Base-by-base conservation (phyloP, 2,113 vertebrate genomes). In the Castor canadensis region DNA sequence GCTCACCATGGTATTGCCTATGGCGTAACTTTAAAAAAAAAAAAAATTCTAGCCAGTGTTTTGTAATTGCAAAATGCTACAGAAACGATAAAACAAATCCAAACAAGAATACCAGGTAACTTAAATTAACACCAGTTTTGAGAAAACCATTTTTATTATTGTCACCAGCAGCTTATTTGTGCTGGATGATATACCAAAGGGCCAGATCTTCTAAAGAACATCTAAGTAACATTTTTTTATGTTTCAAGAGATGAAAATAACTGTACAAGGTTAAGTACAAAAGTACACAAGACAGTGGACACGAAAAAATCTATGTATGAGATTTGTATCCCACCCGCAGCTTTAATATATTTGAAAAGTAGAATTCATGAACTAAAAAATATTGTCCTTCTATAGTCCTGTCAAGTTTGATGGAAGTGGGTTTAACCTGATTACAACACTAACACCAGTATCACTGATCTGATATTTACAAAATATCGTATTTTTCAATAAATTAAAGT, bases 401-500 rank as follows among this genome's bases (percentile, higher is more conserved):
- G 98, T 98, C 98, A 98, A 98, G 98, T 98, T 98, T 97, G 98
- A 98, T 98, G 98, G 98, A 99, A 98, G 98, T 98, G 98, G 98
- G 98, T 98, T 99, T 98, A 98, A 99, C 98, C 98, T 98, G 98
- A 98, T 98, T 98, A 98, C 99, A 98, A 98, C 99, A 99, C 98
- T 98, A 98, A 99, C 98, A 99, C 98, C 98, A 99, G 99, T 98
- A 98, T 99, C 98, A 99, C 98, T 98, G 98, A 98, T 98, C 98
- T 97, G 97, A 98, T 99, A 99, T 99, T 99, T 99, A 99, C 99
- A 99, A 98, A 98, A 98, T 98, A 98, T 99, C 97, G 95, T 98
- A 98, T 98, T 96, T 98, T 98, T 99, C 98, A 99, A 99, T 99
- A 99, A 99, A 99, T 99, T 99, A 99, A 99, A 99, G 98, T 99